Evolutionary conservation across 2,113 vertebrate species (phyloP).

Genomic region (Puntigrus tetrazona): DNA sequence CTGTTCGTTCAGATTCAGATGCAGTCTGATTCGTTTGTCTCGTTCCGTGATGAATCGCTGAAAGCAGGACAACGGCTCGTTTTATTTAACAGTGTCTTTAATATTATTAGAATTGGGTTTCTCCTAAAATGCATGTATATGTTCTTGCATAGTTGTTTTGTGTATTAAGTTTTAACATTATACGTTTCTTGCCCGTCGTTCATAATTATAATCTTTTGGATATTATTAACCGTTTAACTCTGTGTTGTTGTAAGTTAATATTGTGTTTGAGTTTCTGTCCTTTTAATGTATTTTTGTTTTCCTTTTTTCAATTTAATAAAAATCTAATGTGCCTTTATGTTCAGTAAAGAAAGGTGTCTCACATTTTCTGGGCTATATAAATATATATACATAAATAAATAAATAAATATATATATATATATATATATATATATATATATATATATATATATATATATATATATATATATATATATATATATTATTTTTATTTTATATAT

Average conservation of each 20-base stretch:
- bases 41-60: background rate
- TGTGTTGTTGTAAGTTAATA: slow-evolving; percentile 38
- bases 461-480: too few relatives aligned
- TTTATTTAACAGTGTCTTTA: slow-evolving; percentile 34
- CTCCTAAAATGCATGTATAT: slow-evolving; percentile 9
- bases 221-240: slow-evolving; percentile 19
- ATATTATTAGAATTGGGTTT: slow-evolving; percentile 2
- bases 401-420: background rate
- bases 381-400: background rate
- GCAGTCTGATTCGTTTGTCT: background rate
- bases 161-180: slow-evolving; percentile 49
- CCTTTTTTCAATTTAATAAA: slow-evolving; percentile 53
- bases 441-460: too few relatives aligned
- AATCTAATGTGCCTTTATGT: slow-evolving; percentile 36
- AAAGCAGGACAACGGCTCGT: background rate
- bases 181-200: slow-evolving; percentile 22
- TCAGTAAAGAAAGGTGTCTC: background rate
- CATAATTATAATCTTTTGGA: slow-evolving; percentile 4
- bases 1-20: background rate
- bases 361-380: background rate
- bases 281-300: background rate
- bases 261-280: slow-evolving; percentile 40
- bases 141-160: background rate
- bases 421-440: too few relatives aligned
- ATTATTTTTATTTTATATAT: too few relatives aligned